Evolutionary conservation across 2,888 invertebrate genomes (phyloP), one percentile per base, ranked within the genome.

Genomic region (Crossocerus cetratus): DNA sequence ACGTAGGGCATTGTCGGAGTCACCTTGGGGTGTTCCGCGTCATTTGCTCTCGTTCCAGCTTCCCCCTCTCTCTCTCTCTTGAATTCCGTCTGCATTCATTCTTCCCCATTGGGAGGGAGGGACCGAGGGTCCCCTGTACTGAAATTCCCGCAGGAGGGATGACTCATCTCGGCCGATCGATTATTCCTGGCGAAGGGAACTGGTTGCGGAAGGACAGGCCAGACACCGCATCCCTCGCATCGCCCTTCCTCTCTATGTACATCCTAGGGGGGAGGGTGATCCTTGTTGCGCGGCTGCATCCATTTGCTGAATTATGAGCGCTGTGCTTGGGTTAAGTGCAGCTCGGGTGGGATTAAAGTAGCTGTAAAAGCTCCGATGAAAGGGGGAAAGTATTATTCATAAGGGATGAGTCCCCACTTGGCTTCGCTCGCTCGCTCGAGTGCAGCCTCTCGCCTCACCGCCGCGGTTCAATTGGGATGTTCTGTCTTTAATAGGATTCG

Each of bases 81-180:
- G 2, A 32, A 32, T 32, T 42, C 14, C 43, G 44, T 4, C 32
- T 20, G 32, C 16, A 42, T 20, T 42, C 49, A 59, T 68, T 56
- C 3, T 13, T 11, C 60, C 60, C 54, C 44, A 21, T n/a, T 45
- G 44, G 42, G 66, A 62, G 72, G 74, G 69, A 74, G 70, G 60
- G 68, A 20, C 64, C 64, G 43, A 45, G 66, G 75, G 78, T 76
- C 66, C 72, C 80, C 80, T 72, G 65, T 63, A 57, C 63, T 75
- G 73, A 80, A 81, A 84, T 84, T 85, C 81, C 69, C 78, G 65
- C 56, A 74, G 71, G 71, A 77, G 74, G 70, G 78, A 81, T 86
- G 86, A 86, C 81, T 86, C 86, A 86, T 86, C 85, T 77, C 58
- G 2, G 4, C 54, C 78, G 80, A 86, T 86, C 84, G 86, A 86